These are phyloP conservation scores for Manacus vitellinus DNA, from an alignment of 2,113 vertebrate genomes.

Conservation along the genomic window DNA sequence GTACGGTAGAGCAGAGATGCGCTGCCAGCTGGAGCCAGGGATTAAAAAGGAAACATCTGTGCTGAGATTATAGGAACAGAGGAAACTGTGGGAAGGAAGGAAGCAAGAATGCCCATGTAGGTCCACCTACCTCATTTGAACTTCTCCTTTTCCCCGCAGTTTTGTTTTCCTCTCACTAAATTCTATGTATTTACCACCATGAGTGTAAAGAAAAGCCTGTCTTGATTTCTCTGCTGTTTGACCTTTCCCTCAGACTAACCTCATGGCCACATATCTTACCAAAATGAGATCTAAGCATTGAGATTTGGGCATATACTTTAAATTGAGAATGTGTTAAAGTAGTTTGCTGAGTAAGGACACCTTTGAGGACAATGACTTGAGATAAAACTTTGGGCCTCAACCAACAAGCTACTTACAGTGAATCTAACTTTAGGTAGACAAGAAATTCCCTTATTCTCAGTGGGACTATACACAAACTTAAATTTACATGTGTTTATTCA, in stretches of 20 bases:
- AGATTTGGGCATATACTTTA: neutral
- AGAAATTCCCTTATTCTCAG: neutral
- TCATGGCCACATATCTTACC: neutral
- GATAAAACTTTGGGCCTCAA: neutral
- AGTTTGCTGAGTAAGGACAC: neutral
- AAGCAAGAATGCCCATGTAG: conserved; percentile 44
- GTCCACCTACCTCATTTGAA: conserved; percentile 45
- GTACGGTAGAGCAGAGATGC: conserved; percentile 53
- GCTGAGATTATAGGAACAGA: conserved; percentile 70
- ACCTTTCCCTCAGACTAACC: conserved; percentile 13
- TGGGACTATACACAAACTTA: neutral
- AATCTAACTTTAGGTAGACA: neutral
- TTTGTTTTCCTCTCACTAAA: conserved; percentile 25
- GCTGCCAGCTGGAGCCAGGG: conserved; percentile 64
- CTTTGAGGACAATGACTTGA: neutral
- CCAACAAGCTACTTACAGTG: neutral
- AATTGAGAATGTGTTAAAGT: neutral
- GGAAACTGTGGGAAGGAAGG: conserved; percentile 72
- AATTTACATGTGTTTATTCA: neutral
- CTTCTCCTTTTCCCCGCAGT: neutral
- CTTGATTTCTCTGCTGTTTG: neutral
- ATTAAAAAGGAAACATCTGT: conserved; percentile 80
- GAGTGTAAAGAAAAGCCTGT: neutral
- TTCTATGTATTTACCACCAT: neutral
- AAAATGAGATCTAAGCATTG: neutral